These are phyloP conservation scores for Tenthredo mesomela DNA, from an alignment of 2,888 invertebrate species.

Conservation along the genomic window DNA sequence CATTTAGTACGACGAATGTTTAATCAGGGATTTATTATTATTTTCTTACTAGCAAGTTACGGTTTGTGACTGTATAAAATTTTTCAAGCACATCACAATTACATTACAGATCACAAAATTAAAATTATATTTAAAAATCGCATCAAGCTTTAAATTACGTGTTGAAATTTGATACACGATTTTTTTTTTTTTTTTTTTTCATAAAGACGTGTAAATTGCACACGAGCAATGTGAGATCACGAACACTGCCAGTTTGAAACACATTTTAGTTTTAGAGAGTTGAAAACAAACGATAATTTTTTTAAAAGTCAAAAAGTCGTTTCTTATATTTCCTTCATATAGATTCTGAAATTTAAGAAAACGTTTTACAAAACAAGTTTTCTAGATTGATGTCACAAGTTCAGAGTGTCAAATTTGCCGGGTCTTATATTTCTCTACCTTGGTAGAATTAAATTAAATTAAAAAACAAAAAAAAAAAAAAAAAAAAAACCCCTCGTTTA, in stretches of 20 bases:
- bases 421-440: conserved; percentile 6
- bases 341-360: not conserved
- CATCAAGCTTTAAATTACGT: conserved; percentile 35
- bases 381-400: conserved; percentile 15
- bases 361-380: not conserved
- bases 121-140: not conserved
- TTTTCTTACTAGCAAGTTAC: conserved; percentile 9
- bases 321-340: not conserved
- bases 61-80: not conserved
- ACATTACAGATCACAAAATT: not conserved
- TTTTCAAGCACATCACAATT: conserved; percentile 10
- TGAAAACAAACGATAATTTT: not conserved
- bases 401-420: conserved; percentile 45
- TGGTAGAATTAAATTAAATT: not conserved
- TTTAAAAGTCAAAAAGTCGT: not conserved
- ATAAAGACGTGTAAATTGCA: conserved; percentile 38
- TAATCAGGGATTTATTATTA: not conserved
- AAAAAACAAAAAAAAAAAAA: too few species aligned
- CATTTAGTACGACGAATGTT: not conserved
- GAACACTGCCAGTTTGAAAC: conserved; percentile 47
- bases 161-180: conserved; percentile 36
- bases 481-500: not conserved
- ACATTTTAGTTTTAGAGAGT: conserved; percentile 29
- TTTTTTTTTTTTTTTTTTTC: conserved; percentile 6
- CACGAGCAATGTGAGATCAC: conserved; percentile 36